These are phyloP conservation scores for Neodiprion virginianus DNA, from an alignment of 1,140 invertebrate genomes.

Conservation along the genomic window DNA sequence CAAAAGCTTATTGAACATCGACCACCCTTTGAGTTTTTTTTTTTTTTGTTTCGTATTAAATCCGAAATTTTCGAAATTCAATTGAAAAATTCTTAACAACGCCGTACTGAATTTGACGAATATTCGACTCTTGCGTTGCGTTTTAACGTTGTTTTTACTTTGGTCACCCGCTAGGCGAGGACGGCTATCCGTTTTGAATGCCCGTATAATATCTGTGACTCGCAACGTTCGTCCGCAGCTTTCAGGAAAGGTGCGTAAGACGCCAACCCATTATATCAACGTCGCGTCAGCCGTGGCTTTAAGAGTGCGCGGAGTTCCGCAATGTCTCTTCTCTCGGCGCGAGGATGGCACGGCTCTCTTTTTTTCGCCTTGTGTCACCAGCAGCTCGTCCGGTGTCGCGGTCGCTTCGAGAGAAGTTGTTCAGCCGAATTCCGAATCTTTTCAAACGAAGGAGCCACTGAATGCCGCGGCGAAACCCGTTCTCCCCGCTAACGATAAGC, in stretches of 20 bases:
- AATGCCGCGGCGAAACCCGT: background rate
- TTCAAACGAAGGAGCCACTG: conserved; percentile 23
- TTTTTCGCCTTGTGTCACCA: no score
- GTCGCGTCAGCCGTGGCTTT: background rate
- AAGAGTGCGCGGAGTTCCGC: background rate
- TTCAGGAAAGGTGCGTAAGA: conserved; percentile 20
- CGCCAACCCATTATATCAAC: conserved; percentile 5
- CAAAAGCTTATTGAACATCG: background rate
- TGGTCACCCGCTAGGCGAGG: background rate
- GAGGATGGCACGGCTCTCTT: background rate
- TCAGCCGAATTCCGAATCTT: conserved; percentile 21
- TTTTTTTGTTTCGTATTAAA: no score
- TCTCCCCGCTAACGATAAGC: no score
- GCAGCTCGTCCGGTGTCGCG: no score
- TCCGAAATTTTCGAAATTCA: background rate
- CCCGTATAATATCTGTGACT: background rate
- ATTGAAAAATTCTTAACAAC: background rate
- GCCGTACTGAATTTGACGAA: background rate
- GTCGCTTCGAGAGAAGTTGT: background rate
- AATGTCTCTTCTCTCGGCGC: background rate
- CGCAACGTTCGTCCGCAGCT: background rate
- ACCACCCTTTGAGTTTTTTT: background rate
- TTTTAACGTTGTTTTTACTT: background rate
- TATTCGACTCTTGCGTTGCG: background rate
- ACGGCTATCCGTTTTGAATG: background rate